A percentile compares a stretch with the other conserved stretches of the same genome.
phyloP scores from a whole-genome alignment of 2,113 vertebrate genomes.

The Smithornis capensis region DNA sequence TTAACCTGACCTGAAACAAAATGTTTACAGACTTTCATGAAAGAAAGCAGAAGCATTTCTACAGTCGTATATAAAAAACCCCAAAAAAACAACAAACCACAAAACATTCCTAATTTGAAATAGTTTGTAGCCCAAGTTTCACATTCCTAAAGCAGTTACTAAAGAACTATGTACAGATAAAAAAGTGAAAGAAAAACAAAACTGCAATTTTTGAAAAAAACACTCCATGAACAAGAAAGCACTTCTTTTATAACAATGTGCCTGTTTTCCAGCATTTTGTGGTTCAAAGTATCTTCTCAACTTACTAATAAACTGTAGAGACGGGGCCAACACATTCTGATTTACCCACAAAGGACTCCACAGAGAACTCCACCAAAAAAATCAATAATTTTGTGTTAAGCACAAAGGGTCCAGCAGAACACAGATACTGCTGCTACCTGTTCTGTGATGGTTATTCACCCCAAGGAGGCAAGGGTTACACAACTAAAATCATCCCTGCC shows the following conservation, averaged over 20 bases:
- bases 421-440: background rate
- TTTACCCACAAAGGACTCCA: background rate
- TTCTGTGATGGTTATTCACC: background rate
- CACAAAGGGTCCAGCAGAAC: background rate
- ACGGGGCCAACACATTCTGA: background rate
- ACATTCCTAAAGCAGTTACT: background rate
- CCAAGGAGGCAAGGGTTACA: fast-evolving
- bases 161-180: background rate
- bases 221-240: background rate
- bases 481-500: background rate
- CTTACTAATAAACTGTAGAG: background rate
- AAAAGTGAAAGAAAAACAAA: background rate
- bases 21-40: background rate
- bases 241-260: background rate
- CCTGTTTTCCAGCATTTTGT: background rate
- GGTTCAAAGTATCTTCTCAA: background rate
- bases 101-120: background rate
- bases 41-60: background rate
- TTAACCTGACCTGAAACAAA: background rate
- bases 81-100: too few species aligned
- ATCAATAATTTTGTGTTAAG: background rate
- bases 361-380: background rate
- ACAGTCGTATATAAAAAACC: background rate
- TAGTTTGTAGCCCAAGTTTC: background rate
- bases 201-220: background rate